A percentile compares a stretch with the other conserved stretches of the same genome.
Conservation (phyloP, 2,113 vertebrate genomes). For the Melanocharis versteri region DNA sequence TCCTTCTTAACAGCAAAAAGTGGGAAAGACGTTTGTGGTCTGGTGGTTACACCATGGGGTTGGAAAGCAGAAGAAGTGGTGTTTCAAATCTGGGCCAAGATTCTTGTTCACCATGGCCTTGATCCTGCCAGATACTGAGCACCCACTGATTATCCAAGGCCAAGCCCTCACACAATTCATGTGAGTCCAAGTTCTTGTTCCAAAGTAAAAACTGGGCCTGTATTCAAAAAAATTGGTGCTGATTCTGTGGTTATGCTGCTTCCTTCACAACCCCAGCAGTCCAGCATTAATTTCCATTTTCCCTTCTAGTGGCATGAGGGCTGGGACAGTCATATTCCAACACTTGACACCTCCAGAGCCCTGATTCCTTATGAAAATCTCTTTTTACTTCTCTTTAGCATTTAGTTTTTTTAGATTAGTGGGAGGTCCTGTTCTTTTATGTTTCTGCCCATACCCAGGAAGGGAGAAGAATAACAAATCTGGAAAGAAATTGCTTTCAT, state of each 20-base stretch:
- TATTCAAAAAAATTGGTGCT: constrained; percentile 34
- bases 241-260: constrained; percentile 51
- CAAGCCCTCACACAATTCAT: constrained; percentile 40
- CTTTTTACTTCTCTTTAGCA: not conserved
- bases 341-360: constrained; percentile 14
- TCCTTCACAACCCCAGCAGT: constrained; percentile 18
- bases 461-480: constrained; percentile 38
- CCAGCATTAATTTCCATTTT: constrained; percentile 36
- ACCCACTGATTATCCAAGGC: constrained; percentile 50
- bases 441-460: not conserved
- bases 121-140: constrained; percentile 39
- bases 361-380: not conserved
- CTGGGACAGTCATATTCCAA: not conserved
- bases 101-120: constrained; percentile 27
- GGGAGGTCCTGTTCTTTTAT: constrained; percentile 32
- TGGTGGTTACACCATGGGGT: not conserved
- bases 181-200: constrained; percentile 55
- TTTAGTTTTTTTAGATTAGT: constrained; percentile 6
- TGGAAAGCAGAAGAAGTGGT: constrained; percentile 9
- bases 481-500: constrained; percentile 6
- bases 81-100: constrained; percentile 31
- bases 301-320: not conserved
- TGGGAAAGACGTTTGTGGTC: constrained; percentile 57
- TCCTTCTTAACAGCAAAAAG: constrained; percentile 58
- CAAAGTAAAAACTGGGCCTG: constrained; percentile 41